A percentile compares a stretch with the other conserved stretches of the same genome.
These are phyloP conservation scores for Morone chrysops DNA, from an alignment of 2,113 vertebrate genomes.

Conservation along the genomic window DNA sequence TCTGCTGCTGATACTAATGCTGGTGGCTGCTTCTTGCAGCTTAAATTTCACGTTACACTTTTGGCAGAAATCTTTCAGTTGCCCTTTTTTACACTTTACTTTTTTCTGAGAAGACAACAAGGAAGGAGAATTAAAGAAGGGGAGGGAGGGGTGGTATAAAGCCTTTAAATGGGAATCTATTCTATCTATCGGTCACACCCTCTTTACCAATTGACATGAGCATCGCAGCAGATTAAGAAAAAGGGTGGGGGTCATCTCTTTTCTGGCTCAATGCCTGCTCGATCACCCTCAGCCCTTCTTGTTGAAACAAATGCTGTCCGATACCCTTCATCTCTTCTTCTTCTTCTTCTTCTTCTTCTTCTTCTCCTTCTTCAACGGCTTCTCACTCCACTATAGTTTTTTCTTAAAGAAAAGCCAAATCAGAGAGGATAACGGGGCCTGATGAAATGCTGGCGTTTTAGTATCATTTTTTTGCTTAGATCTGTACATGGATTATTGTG, in stretches of 20 bases:
- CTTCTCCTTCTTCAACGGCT: background rate
- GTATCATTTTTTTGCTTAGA: conserved; percentile 47
- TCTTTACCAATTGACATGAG: conserved; percentile 76
- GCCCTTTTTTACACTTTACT: conserved; percentile 18
- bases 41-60: conserved; percentile 82
- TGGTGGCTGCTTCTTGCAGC: conserved; percentile 78
- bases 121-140: conserved; percentile 54
- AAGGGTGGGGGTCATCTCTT: conserved; percentile 57
- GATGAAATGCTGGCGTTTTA: conserved; percentile 50
- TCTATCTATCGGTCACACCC: conserved; percentile 79
- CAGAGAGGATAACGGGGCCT: conserved; percentile 54
- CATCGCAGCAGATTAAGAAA: conserved; percentile 76
- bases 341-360: background rate
- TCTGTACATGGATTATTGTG: conserved; percentile 56
- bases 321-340: conserved; percentile 69
- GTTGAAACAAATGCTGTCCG: conserved; percentile 68
- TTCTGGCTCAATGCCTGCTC: conserved; percentile 51
- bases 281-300: conserved; percentile 54
- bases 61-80: conserved; percentile 79
- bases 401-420: conserved; percentile 41
- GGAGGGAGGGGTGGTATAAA: conserved; percentile 42
- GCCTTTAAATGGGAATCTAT: conserved; percentile 74
- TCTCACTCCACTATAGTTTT: conserved; percentile 20
- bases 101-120: conserved; percentile 70
- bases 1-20: conserved; percentile 81